Percentiles rank a stretch among this genome's conserved stretches.
Evolutionary conservation across 2,888 invertebrate species (phyloP).

Genomic region (Neria commutata): DNA sequence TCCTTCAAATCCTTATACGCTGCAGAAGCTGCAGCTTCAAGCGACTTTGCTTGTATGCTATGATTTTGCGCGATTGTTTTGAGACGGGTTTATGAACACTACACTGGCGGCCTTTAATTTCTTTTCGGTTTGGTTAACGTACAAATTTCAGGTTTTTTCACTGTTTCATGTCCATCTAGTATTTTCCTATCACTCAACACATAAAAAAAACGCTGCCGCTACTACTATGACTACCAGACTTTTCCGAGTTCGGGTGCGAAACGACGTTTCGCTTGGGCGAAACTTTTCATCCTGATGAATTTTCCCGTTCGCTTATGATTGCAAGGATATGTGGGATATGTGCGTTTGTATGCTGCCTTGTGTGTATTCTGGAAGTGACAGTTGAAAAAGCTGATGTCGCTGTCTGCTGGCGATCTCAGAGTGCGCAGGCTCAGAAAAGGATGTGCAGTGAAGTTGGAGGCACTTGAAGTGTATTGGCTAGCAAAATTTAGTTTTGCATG

Average conservation of each 20-base stretch:
- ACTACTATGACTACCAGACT: background rate
- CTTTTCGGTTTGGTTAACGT: background rate
- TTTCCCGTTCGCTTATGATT: background rate
- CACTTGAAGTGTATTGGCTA: background rate
- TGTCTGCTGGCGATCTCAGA: background rate
- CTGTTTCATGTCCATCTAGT: background rate
- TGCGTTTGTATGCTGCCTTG: constrained; percentile 27
- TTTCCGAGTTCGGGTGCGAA: background rate
- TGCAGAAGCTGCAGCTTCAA: background rate
- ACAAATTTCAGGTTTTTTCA: background rate
- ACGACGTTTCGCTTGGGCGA: constrained; percentile 30
- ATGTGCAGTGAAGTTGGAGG: too few species aligned
- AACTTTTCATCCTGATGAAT: constrained; percentile 29
- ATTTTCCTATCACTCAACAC: background rate
- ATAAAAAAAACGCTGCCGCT: background rate
- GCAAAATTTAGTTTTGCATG: background rate
- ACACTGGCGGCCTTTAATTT: background rate
- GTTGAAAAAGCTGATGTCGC: background rate
- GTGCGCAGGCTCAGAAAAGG: background rate
- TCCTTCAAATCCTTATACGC: background rate
- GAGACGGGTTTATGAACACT: background rate
- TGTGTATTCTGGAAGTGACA: constrained; percentile 34
- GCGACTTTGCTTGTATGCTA: too few species aligned
- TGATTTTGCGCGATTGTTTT: background rate
- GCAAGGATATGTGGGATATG: constrained; percentile 1